Evolutionary conservation across 2,113 vertebrate species (phyloP), one percentile per base, ranked within the genome.

Genomic region (Terrapene triunguis): DNA sequence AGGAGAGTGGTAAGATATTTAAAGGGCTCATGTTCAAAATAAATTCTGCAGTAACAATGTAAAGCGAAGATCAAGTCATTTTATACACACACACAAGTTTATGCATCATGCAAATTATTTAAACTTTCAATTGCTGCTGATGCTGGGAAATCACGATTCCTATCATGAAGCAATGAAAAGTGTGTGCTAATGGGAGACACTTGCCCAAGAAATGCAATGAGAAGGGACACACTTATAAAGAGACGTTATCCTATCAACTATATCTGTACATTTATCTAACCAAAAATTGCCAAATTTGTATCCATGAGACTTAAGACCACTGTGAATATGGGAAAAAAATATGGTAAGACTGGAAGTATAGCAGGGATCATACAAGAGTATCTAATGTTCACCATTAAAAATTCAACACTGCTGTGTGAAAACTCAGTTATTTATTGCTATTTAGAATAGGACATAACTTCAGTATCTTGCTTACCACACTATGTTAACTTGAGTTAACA

Each of bases 1-100:
- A 95, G 42, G 4, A 98, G 96, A 98, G 98, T 99, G 99, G 99
- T 99, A 97, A 99, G 98, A 82, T 48, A 48, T 25, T 93, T 7
- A 50, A 59, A 92, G 24, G 5, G 59, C 35, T 86, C 19, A 85
- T 69, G 4, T 80, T 95, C 53, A 85, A 54, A 95, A 19, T 13
- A 74, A 8, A 78, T 80, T 48, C 25, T 90, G 44, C 10, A 10
- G 69, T 44, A 48, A 35, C 19, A 82, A 32, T 44, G 3, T 57
- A 80, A 88, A 48, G 90, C 47, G 38, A 87, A 82, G 14, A 78
- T 22, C 4, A 13, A 32, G 8, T 32, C 9, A 2, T 82, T 93
- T 72, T 82, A 65, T 2, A 92, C 25, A 69, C 35, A 32, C 1
- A 8, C 90, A 44, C 22, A 25, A 35, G 27, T 80, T 89, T 96